Evolutionary conservation across 2,888 invertebrate species (phyloP), one percentile per base, ranked within the genome.

Genomic region (Chrysina gloriosa): DNA sequence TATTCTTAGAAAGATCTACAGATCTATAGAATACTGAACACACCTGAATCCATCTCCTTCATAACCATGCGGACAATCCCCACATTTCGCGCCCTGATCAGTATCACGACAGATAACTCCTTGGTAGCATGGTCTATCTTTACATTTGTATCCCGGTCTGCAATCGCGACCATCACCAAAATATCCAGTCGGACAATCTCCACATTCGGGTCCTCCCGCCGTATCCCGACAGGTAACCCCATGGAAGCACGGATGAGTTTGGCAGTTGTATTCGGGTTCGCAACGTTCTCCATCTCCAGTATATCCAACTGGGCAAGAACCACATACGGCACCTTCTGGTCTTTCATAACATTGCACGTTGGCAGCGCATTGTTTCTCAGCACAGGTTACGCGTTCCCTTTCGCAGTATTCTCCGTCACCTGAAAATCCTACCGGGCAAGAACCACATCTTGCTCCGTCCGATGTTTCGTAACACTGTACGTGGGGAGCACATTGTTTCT

Each of bases 271-370:
- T 23, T 39, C 50, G 71, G 86, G 84, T 14, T 84, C 82, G 79
- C 94, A 94, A n/a, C 85, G 84, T 72, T 88, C 86, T 3, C 94
- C 94, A 81, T 94, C 89, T 31, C 94, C 94, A 68, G 88, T 85
- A 80, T 89, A 90, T 63, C 93, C 93, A 29, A 83, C 73, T 4
- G 94, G 94, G 83, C 94, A 94, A 3, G 88, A 82, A 14, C 90
- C 94, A 81, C 93, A 94, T 77, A 88, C 86, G 76, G 86, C 84
- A 27, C 89, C 88, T 73, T 84, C 84, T 21, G 84, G 80, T 5
- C 85, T 86, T 77, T 90, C 89, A 73, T 84, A 84, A 78, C 91
- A 91, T 70, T 85, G 74, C 77, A 78, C 85, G 89, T 90, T 91
- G 77, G 88, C 86, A 80, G 88, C 90, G 79, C 97, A 97, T 0